These are phyloP conservation scores for Sinelater perroti DNA, from an alignment of 2,888 invertebrate species.

Conservation along the genomic window DNA sequence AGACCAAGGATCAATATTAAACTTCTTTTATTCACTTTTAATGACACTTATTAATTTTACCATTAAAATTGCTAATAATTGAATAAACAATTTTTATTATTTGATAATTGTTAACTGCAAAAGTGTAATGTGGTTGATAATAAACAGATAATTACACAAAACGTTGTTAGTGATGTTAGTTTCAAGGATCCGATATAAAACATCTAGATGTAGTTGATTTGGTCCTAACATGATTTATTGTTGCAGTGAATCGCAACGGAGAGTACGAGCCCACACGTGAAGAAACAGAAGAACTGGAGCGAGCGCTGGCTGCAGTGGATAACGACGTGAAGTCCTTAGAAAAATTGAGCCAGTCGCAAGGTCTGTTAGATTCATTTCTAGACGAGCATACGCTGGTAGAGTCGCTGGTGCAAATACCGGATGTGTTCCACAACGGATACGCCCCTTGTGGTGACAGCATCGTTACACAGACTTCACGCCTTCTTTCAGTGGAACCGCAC, in stretches of 20 bases:
- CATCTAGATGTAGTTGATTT: no score
- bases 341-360: conserved; percentile 70
- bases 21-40: no score
- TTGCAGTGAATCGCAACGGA: conserved; percentile 73
- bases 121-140: no score
- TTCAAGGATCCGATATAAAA: no score
- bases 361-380: conserved; percentile 69
- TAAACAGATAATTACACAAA: no score
- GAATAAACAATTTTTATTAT: no score
- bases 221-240: no score
- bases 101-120: no score
- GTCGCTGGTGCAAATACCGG: conserved; percentile 62
- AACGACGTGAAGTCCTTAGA: conserved; percentile 76
- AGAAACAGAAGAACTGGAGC: conserved; percentile 88
- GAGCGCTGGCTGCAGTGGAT: conserved; percentile 82
- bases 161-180: no score
- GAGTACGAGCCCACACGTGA: conserved; percentile 77
- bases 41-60: no score
- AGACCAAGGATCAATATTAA: no score
- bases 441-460: conserved; percentile 56
- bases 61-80: no score
- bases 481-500: conserved; percentile 43
- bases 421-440: conserved; percentile 63
- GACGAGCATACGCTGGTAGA: conserved; percentile 67
- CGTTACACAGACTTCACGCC: conserved; percentile 43